Percentiles rank a stretch among this genome's conserved stretches.
These are phyloP conservation scores for Clarias batrachus DNA, from an alignment of 2,113 vertebrate species.

Conservation along the genomic window DNA sequence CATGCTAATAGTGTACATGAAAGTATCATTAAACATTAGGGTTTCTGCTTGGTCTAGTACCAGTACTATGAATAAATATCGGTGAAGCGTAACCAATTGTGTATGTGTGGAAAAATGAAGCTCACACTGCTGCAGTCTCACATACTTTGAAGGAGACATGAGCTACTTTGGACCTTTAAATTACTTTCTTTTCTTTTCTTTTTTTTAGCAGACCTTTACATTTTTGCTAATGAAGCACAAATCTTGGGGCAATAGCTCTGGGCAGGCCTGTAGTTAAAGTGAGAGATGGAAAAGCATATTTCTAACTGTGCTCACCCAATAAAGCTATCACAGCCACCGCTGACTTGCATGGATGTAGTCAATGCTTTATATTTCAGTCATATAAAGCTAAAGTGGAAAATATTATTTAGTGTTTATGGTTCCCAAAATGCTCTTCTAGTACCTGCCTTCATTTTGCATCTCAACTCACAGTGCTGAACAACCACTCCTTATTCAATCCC, in stretches of 20 bases:
- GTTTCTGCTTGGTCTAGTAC: neutral
- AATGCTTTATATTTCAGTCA: slow-evolving; percentile 43
- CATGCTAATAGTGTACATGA: too few relatives aligned
- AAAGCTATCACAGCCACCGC: slow-evolving; percentile 58
- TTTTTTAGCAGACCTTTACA: slow-evolving; percentile 34
- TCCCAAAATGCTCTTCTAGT: slow-evolving; percentile 26
- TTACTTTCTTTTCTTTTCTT: slow-evolving; percentile 5
- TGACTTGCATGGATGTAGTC: slow-evolving; percentile 62
- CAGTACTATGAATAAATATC: slow-evolving; percentile 6
- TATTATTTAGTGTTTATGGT: slow-evolving; percentile 34
- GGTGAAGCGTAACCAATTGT: neutral
- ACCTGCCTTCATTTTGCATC: neutral
- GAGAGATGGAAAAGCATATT: slow-evolving; percentile 59
- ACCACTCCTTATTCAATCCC: neutral
- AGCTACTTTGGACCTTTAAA: slow-evolving; percentile 31
- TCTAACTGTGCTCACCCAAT: slow-evolving; percentile 51
- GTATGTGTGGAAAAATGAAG: slow-evolving; percentile 9
- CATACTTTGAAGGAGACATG: neutral
- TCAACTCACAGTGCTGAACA: slow-evolving; percentile 4
- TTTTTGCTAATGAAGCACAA: slow-evolving; percentile 49
- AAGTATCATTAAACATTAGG: too few relatives aligned
- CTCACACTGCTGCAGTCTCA: slow-evolving; percentile 5
- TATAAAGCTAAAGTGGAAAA: slow-evolving; percentile 48
- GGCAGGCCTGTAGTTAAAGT: slow-evolving; percentile 56
- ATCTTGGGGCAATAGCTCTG: slow-evolving; percentile 47